A percentile compares a stretch with the other conserved stretches of the same genome.
Evolutionary conservation across 2,797 vertebrate species (phyloP).

Genomic region (Squalus acanthias): DNA sequence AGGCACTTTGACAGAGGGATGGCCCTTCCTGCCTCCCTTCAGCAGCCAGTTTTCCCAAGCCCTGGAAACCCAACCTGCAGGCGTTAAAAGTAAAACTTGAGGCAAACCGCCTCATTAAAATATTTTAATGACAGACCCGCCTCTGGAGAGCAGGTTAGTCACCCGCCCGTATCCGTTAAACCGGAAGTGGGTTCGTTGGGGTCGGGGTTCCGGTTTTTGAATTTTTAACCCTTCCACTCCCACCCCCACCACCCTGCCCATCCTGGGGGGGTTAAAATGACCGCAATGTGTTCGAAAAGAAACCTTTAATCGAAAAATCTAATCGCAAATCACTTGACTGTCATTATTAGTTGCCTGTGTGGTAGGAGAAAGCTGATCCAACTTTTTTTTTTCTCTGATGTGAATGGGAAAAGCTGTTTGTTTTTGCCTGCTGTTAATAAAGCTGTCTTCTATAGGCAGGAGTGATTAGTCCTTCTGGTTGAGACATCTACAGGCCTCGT

Average conservation of each 20-base stretch:
- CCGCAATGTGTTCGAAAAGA: not conserved
- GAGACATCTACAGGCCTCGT: slow-evolving; percentile 52
- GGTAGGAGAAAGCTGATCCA: not conserved
- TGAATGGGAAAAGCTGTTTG: slow-evolving; percentile 53
- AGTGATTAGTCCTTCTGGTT: slow-evolving; percentile 47
- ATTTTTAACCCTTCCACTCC: not conserved
- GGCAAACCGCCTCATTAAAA: not conserved
- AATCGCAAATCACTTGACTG: not conserved
- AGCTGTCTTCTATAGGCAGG: slow-evolving; percentile 62
- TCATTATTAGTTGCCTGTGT: not conserved
- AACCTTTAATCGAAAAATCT: not conserved
- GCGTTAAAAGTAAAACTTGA: not conserved
- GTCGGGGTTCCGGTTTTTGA: not conserved
- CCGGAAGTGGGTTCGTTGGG: not conserved
- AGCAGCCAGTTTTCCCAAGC: not conserved
- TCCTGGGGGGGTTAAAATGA: not conserved
- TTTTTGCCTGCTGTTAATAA: slow-evolving; percentile 58
- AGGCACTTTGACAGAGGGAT: not conserved
- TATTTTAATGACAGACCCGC: not conserved
- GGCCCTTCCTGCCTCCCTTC: too few species aligned
- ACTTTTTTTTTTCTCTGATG: not conserved
- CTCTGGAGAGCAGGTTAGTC: not conserved
- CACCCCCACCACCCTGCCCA: not conserved
- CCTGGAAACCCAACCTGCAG: not conserved
- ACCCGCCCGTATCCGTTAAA: not conserved